These are phyloP conservation scores for Forbesichthys agassizii DNA, from an alignment of 2,113 vertebrate species.

Conservation along the genomic window DNA sequence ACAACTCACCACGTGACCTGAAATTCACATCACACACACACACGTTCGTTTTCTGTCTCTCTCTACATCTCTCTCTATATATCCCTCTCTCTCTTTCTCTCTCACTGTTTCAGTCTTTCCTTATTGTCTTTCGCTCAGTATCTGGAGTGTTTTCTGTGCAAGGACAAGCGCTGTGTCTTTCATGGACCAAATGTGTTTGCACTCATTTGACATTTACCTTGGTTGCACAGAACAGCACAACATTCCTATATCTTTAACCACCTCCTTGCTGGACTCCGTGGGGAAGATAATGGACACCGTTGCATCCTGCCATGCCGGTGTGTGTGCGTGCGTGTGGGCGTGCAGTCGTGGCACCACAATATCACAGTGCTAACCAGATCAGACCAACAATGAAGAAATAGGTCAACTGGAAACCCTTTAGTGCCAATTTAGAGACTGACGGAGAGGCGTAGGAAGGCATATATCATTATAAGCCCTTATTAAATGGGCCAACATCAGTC, in stretches of 20 bases:
- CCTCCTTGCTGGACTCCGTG: slow-evolving; percentile 39
- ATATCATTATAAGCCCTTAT: slow-evolving; percentile 63
- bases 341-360: slow-evolving; percentile 58
- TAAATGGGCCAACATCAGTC: slow-evolving; percentile 60
- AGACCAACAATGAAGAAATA: slow-evolving; percentile 65
- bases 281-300: slow-evolving; percentile 38
- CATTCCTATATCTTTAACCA: slow-evolving; percentile 8
- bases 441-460: slow-evolving; percentile 65
- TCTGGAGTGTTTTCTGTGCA: no score
- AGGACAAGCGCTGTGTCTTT: no score
- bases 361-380: slow-evolving; percentile 63
- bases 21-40: slow-evolving; percentile 15
- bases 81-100: no score
- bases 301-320: slow-evolving; percentile 56
- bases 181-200: no score
- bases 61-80: no score
- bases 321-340: slow-evolving; percentile 52
- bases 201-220: no score
- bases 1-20: slow-evolving; percentile 51
- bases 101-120: not conserved
- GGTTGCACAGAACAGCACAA: no score
- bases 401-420: slow-evolving; percentile 66
- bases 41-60: not conserved
- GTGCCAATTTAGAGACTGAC: slow-evolving; percentile 68
- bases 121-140: not conserved